These are phyloP conservation scores for Pangasius larnaudii DNA, from an alignment of 2,797 vertebrate species.

Conservation along the genomic window DNA sequence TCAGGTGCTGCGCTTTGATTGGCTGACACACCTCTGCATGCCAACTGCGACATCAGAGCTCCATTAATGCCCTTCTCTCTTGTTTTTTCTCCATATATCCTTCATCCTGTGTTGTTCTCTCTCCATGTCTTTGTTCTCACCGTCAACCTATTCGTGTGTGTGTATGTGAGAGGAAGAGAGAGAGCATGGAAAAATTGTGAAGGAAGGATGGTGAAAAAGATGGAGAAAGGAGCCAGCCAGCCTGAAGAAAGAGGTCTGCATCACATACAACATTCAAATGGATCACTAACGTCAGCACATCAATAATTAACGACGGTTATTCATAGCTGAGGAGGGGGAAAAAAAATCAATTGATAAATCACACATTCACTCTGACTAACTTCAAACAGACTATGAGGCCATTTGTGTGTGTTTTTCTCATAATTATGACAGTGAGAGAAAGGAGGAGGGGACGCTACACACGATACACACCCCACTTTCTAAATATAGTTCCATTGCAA, in stretches of 20 bases:
- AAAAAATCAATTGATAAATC: slow-evolving; percentile 89
- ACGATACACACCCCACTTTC: slow-evolving; percentile 31
- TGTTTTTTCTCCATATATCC: slow-evolving; percentile 19
- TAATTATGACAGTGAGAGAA: slow-evolving; percentile 28
- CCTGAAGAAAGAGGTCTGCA: slow-evolving; percentile 79
- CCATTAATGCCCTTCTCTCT: slow-evolving; percentile 62
- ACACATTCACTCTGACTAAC: slow-evolving; percentile 84
- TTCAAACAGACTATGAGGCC: slow-evolving; percentile 69
- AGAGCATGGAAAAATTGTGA: slow-evolving; percentile 34
- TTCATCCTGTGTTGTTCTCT: slow-evolving; percentile 23
- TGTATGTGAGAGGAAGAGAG: slow-evolving; percentile 55
- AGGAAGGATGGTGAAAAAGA: slow-evolving; percentile 30
- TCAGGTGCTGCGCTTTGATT: slow-evolving; percentile 60
- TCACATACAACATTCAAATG: slow-evolving; percentile 81
- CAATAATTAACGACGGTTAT: slow-evolving; percentile 85
- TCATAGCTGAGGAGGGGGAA: slow-evolving; percentile 83
- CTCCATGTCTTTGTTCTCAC: slow-evolving; percentile 35
- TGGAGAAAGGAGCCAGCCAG: slow-evolving; percentile 63
- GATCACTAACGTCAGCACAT: slow-evolving; percentile 81
- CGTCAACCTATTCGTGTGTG: slow-evolving; percentile 1
- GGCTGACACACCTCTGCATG: slow-evolving; percentile 68
- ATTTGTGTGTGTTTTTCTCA: slow-evolving; percentile 42
- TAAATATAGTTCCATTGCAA: slow-evolving; percentile 45
- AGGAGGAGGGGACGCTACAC: slow-evolving; percentile 12
- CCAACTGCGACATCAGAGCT: slow-evolving; percentile 67